A percentile compares a stretch with the other conserved stretches of the same genome.
phyloP scores from a whole-genome alignment of 2,113 vertebrate species.

The Scomber scombrus region DNA sequence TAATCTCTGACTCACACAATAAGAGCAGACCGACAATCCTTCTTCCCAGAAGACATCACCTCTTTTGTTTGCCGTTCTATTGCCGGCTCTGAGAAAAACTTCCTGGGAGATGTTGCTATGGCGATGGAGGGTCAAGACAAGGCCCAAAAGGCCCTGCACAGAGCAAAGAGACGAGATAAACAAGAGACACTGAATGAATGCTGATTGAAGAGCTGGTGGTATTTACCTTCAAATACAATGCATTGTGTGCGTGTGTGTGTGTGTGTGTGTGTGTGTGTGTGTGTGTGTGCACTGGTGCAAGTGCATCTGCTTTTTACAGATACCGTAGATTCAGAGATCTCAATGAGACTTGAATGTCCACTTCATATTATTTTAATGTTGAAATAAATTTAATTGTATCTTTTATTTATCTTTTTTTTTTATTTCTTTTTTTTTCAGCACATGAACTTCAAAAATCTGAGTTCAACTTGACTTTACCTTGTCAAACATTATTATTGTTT shows the following conservation, averaged over 20 bases:
- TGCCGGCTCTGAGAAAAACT: conserved; percentile 6
- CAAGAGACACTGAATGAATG: conserved; percentile 34
- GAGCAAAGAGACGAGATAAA: conserved; percentile 46
- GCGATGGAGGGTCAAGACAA: conserved; percentile 46
- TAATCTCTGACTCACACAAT: conserved; percentile 70
- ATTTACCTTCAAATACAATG: conserved; percentile 44
- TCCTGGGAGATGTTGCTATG: conserved; percentile 59
- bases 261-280: not conserved
- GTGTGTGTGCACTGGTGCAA: no score
- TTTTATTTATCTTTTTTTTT: no score
- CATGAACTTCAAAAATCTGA: no score
- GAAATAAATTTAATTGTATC: no score
- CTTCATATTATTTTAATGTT: not conserved
- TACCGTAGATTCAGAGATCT: not conserved
- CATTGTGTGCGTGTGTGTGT: conserved; percentile 12
- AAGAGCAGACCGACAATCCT: conserved; percentile 50
- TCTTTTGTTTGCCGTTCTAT: conserved; percentile 55
- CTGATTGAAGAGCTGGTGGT: conserved; percentile 31
- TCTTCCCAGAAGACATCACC: conserved; percentile 44
- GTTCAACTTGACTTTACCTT: no score
- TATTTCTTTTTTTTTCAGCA: no score
- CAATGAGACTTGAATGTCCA: not conserved
- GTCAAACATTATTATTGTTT: no score
- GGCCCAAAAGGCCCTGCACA: conserved; percentile 22
- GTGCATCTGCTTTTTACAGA: conserved; percentile 19